phyloP scores from a whole-genome alignment of 1,140 invertebrate species.

The Tribolium madens region DNA sequence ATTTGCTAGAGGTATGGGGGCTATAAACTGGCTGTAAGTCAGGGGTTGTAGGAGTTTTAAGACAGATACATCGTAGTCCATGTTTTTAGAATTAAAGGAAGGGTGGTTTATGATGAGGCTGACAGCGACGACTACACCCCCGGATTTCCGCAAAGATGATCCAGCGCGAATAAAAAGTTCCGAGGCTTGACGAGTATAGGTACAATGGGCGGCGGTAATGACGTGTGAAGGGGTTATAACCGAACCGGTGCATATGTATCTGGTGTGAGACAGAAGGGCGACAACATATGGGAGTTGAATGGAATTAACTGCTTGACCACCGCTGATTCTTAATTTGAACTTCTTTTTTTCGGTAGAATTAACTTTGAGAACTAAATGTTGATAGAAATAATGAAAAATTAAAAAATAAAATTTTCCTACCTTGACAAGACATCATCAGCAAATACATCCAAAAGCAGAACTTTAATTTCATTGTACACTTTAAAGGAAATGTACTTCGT shows the following conservation, averaged over 20 bases:
- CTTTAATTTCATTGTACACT: too few species aligned
- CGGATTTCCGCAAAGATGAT: slow-evolving; percentile 2
- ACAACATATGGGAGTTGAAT: background rate
- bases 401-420: too few species aligned
- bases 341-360: background rate
- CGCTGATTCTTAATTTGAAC: background rate
- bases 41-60: background rate
- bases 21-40: background rate
- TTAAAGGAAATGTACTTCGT: too few species aligned
- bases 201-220: slow-evolving; percentile 5
- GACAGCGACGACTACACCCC: background rate
- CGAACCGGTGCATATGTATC: background rate
- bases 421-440: too few species aligned
- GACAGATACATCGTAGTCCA: slow-evolving; percentile 37
- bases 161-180: slow-evolving; percentile 24
- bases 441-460: too few species aligned
- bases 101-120: background rate
- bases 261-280: background rate
- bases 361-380: background rate
- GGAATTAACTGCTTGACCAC: background rate
- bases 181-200: background rate
- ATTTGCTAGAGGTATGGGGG: background rate
- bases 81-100: background rate
- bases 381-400: background rate
- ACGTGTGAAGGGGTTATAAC: background rate